phyloP scores from a whole-genome alignment of 2,113 vertebrate species.

The Megaceryle torquata region DNA sequence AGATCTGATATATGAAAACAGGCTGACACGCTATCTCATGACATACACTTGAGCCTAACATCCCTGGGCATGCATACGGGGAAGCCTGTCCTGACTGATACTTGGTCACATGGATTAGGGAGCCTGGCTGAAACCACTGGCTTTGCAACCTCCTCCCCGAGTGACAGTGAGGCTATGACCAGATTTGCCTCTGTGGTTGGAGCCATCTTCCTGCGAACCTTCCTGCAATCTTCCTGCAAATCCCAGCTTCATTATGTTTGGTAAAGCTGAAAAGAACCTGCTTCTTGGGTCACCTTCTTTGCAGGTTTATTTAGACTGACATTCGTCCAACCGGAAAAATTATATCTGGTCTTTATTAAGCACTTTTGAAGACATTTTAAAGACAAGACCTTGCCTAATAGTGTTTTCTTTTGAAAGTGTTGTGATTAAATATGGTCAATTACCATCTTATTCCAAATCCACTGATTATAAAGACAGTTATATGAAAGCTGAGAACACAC shows the following conservation, averaged over 20 bases:
- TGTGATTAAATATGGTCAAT: background rate
- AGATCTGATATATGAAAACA: background rate
- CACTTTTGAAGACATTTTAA: background rate
- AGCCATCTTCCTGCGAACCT: background rate
- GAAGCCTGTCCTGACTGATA: rapidly evolving
- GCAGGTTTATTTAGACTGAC: background rate
- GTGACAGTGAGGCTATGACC: background rate
- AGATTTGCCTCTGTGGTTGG: background rate
- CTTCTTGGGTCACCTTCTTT: background rate
- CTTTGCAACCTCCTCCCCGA: background rate
- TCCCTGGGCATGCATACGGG: rapidly evolving
- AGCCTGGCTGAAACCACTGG: background rate
- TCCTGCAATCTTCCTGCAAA: background rate
- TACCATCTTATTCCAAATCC: background rate
- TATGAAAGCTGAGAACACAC: background rate
- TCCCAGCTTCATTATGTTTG: background rate
- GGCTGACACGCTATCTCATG: rapidly evolving
- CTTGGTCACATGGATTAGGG: rapidly evolving
- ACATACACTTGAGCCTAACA: background rate
- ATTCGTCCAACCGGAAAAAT: background rate
- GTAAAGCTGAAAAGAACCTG: background rate
- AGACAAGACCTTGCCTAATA: background rate
- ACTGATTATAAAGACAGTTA: background rate
- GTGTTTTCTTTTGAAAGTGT: background rate
- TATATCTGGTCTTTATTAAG: background rate